Evolutionary conservation across 1,140 invertebrate species (phyloP).

Genomic region (Phthorimaea operculella): DNA sequence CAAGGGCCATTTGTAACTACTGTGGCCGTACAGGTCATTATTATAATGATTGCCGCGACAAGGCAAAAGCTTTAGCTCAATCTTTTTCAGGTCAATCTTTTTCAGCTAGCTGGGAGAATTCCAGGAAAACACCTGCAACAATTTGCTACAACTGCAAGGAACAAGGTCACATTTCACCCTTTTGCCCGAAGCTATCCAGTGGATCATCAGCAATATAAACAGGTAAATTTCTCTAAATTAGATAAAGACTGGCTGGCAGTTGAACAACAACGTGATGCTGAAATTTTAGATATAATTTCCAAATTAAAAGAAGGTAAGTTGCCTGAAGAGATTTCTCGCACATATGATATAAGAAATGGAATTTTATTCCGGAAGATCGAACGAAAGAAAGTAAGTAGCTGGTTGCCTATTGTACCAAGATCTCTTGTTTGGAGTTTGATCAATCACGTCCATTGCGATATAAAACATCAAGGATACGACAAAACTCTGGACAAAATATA

Average conservation of each 20-base stretch:
- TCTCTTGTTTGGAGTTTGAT: constrained; percentile 9
- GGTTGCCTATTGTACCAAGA: constrained; percentile 7
- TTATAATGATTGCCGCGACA: too few relatives aligned
- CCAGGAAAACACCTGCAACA: too few relatives aligned
- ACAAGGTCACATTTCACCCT: too few relatives aligned
- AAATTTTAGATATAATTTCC: constrained; percentile 4
- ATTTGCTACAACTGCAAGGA: too few relatives aligned
- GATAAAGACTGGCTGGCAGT: constrained; percentile 2
- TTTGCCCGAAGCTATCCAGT: too few relatives aligned
- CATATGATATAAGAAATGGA: constrained; percentile 6
- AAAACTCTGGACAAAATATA: constrained; percentile 23
- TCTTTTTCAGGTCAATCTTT: too few relatives aligned
- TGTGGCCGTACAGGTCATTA: too few relatives aligned
- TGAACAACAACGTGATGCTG: constrained; percentile 5
- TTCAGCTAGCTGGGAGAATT: too few relatives aligned
- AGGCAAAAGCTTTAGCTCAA: too few relatives aligned
- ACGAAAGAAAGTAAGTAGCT: neutral
- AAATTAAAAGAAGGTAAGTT: neutral
- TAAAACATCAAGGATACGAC: constrained; percentile 18
- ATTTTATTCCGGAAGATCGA: constrained; percentile 7
- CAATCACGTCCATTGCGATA: constrained; percentile 14
- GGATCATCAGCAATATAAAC: neutral
- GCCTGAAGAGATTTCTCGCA: neutral
- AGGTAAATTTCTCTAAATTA: constrained; percentile 1
- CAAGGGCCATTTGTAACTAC: too few relatives aligned